These are phyloP conservation scores for Oreonectes daqikongensis DNA, from an alignment of 2,797 vertebrate species.

Conservation along the genomic window DNA sequence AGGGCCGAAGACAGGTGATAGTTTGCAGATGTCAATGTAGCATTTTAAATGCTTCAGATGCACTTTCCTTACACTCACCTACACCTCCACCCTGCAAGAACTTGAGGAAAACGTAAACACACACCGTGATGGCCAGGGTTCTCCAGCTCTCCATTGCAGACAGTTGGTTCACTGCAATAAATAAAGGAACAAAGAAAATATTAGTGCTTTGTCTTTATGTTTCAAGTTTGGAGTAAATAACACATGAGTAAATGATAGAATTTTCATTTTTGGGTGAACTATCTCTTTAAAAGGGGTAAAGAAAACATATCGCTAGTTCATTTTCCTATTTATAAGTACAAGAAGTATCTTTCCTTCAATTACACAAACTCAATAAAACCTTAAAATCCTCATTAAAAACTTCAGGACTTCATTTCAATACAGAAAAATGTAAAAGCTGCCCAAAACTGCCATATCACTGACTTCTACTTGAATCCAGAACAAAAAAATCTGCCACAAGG, in stretches of 20 bases:
- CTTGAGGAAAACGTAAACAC: slow-evolving; percentile 82
- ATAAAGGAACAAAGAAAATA: background rate
- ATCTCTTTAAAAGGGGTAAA: background rate
- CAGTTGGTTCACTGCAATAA: slow-evolving; percentile 81
- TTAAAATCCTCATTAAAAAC: slow-evolving; percentile 35
- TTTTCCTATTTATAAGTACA: slow-evolving; percentile 12
- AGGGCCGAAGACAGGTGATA: background rate
- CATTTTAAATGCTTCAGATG: background rate
- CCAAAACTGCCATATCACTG: slow-evolving; percentile 30
- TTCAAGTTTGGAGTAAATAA: background rate
- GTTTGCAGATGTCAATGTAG: background rate
- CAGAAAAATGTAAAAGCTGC: slow-evolving; percentile 37
- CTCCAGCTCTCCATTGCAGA: slow-evolving; percentile 77
- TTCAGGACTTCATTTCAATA: slow-evolving; percentile 41
- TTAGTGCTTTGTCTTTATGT: too few species aligned
- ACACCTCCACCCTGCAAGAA: slow-evolving; percentile 89
- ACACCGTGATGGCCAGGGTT: slow-evolving; percentile 77
- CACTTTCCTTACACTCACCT: slow-evolving; percentile 66
- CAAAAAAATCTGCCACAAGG: slow-evolving; percentile 16
- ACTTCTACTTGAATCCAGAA: slow-evolving; percentile 44
- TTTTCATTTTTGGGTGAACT: too few species aligned
- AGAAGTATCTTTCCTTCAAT: slow-evolving; percentile 16
- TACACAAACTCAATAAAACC: slow-evolving; percentile 43
- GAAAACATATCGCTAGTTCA: background rate
- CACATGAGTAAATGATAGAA: background rate